phyloP scores from a whole-genome alignment of 2,113 vertebrate genomes.

The Eulacestoma nigropectus region DNA sequence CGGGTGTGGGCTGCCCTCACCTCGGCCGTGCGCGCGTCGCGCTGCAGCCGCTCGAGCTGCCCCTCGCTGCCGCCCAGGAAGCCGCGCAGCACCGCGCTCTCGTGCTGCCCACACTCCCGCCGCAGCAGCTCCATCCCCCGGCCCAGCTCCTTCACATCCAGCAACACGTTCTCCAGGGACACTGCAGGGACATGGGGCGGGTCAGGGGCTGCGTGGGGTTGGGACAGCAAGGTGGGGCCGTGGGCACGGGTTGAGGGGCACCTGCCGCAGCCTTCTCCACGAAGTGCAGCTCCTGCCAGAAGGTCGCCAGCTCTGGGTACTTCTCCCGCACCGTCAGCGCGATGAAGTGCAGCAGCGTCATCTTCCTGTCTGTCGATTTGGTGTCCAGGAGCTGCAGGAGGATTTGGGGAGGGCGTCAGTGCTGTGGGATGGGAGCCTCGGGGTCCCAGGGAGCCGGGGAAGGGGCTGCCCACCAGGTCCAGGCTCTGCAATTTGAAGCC shows the following conservation, averaged over 20 bases:
- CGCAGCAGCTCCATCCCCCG: slow-evolving; percentile 94
- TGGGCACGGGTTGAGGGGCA: background rate
- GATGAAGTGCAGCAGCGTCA: slow-evolving; percentile 94
- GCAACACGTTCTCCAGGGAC: slow-evolving; percentile 92
- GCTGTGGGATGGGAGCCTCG: background rate
- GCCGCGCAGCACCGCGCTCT: slow-evolving; percentile 83
- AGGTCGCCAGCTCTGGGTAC: slow-evolving; percentile 87
- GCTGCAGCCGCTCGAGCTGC: slow-evolving; percentile 89
- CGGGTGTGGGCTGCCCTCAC: slow-evolving; percentile 25
- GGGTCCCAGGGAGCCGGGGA: background rate
- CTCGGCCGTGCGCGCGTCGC: slow-evolving; percentile 88
- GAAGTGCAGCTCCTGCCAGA: slow-evolving; percentile 93
- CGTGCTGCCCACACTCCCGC: slow-evolving; percentile 87
- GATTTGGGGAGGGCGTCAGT: background rate
- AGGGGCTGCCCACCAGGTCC: slow-evolving; percentile 67
- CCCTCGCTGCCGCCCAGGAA: slow-evolving; percentile 84
- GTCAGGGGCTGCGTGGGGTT: background rate
- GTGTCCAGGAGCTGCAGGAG: slow-evolving; percentile 87
- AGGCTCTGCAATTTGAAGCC: slow-evolving; percentile 78
- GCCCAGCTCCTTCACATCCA: slow-evolving; percentile 92
- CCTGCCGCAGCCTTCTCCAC: slow-evolving; percentile 96
- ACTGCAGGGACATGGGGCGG: slow-evolving; percentile 63
- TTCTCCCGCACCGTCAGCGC: slow-evolving; percentile 93
- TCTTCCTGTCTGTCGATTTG: slow-evolving; percentile 96
- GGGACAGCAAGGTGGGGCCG: accelerated